These are phyloP conservation scores for Mamestra configurata DNA, from an alignment of 1,140 invertebrate genomes.

Conservation along the genomic window DNA sequence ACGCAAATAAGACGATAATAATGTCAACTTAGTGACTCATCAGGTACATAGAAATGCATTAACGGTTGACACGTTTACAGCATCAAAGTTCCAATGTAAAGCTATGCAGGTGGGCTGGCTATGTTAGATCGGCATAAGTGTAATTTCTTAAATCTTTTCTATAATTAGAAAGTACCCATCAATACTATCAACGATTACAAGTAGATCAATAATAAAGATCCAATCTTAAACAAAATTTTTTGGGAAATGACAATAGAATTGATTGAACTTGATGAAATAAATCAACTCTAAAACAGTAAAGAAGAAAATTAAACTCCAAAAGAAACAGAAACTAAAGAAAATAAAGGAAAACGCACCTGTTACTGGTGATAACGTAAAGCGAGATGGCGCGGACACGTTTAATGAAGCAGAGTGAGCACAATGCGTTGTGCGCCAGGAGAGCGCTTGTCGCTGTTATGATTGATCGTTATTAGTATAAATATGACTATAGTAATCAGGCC, in stretches of 20 bases:
- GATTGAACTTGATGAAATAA: not conserved
- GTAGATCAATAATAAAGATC: not conserved
- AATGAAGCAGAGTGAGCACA: conserved; percentile 60
- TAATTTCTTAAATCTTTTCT: not conserved
- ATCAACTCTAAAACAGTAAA: not conserved
- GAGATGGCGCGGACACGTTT: conserved; percentile 46
- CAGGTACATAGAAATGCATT: conserved; percentile 13
- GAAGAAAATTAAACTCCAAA: conserved; percentile 17
- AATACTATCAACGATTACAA: not conserved
- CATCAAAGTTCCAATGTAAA: not conserved
- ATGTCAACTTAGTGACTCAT: conserved; percentile 29
- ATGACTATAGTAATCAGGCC: conserved; percentile 74
- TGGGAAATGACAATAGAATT: not conserved
- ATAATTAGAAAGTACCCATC: not conserved
- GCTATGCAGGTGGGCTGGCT: not conserved
- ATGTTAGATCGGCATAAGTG: not conserved
- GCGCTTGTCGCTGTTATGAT: conserved; percentile 70
- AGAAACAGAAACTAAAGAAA: conserved; percentile 19
- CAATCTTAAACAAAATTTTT: not conserved
- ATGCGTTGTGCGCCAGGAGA: conserved; percentile 52
- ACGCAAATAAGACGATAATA: conserved; percentile 59
- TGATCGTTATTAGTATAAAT: conserved; percentile 79
- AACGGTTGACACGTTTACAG: not conserved
- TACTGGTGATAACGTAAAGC: conserved; percentile 33
- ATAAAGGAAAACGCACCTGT: conserved; percentile 53